These are phyloP conservation scores for Paracanthobrama guichenoti DNA, from an alignment of 2,113 vertebrate genomes.

Conservation along the genomic window DNA sequence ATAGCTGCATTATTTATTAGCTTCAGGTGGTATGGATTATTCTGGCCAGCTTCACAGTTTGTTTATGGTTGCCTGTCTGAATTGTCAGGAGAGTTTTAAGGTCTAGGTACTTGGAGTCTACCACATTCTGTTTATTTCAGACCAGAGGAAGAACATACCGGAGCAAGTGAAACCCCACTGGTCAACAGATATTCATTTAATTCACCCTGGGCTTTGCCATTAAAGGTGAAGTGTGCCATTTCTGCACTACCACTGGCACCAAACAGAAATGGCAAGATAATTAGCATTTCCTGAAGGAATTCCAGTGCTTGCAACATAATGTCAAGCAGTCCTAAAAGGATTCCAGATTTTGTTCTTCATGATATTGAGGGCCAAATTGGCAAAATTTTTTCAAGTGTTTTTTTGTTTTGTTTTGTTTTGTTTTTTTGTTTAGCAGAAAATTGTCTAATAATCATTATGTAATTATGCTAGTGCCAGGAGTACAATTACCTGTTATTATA, in stretches of 20 bases:
- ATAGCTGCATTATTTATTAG: constrained; percentile 28
- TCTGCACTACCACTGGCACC: background rate
- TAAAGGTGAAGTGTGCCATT: background rate
- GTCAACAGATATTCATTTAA: background rate
- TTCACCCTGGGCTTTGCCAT: background rate
- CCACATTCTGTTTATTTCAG: background rate
- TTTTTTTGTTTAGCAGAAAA: background rate
- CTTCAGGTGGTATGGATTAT: constrained; percentile 27
- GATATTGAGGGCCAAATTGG: background rate
- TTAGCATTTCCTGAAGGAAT: background rate
- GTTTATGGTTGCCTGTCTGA: constrained; percentile 21
- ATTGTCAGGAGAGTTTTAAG: constrained; percentile 21
- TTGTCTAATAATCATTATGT: background rate
- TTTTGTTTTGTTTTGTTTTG: rapidly evolving
- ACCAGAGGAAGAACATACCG: background rate
- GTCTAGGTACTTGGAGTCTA: background rate
- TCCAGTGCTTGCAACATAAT: background rate
- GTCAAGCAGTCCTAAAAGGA: background rate
- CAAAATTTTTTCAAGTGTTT: background rate
- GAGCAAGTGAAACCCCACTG: background rate
- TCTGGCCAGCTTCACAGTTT: constrained; percentile 4
- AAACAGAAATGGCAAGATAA: background rate
- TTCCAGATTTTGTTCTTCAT: background rate
- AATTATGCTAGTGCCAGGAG: background rate
- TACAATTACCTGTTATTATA: background rate